A percentile compares a stretch with the other conserved stretches of the same genome.
phyloP scores from a whole-genome alignment of 2,113 vertebrate genomes.

The Anser cygnoides region DNA sequence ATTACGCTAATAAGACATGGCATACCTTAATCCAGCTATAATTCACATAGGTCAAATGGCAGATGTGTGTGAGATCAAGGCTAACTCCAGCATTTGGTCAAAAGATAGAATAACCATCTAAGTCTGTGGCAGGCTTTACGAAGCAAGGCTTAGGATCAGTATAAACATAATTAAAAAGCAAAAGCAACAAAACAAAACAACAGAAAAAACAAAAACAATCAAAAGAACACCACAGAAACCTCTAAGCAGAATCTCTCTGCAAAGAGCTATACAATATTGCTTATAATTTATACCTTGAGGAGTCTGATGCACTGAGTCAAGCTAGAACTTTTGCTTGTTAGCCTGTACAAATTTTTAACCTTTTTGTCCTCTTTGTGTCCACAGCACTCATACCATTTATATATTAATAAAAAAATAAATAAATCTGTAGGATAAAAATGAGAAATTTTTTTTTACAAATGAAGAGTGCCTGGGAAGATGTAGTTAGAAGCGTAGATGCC shows the following conservation, averaged over 20 bases:
- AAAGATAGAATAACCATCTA: constrained; percentile 5
- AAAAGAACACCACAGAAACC: background rate
- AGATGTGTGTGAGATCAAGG: fast-evolving
- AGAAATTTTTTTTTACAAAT: background rate
- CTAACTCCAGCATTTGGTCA: constrained; percentile 12
- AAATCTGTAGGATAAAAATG: background rate
- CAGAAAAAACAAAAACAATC: too few species aligned
- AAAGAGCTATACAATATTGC: background rate
- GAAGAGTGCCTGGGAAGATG: background rate
- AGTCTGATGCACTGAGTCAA: background rate
- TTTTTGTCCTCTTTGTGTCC: background rate
- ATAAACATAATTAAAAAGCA: constrained; percentile 28
- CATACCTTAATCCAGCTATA: constrained; percentile 33
- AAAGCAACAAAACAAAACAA: background rate
- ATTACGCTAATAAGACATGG: constrained; percentile 36
- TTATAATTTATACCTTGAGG: background rate
- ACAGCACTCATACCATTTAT: background rate
- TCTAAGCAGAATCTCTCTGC: background rate
- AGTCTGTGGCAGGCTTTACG: constrained; percentile 15
- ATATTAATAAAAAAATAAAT: background rate
- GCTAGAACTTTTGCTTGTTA: background rate
- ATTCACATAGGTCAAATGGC: constrained; percentile 12
- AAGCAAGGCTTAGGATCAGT: background rate
- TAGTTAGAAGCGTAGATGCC: background rate
- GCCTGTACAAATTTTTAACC: background rate